Evolutionary conservation across 2,888 invertebrate genomes (phyloP), one percentile per base, ranked within the genome.

Genomic region (Noctua pronuba): DNA sequence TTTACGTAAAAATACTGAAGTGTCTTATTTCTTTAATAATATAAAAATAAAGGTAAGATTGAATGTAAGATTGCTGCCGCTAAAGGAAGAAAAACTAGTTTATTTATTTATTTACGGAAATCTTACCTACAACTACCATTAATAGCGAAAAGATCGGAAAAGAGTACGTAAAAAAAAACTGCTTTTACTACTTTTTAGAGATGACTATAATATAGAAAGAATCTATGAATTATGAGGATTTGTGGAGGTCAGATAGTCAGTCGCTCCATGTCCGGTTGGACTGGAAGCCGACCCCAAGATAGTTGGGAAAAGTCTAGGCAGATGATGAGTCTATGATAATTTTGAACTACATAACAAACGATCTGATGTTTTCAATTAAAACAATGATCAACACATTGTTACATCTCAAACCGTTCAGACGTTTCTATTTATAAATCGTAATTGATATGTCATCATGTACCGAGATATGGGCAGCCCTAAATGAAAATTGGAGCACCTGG

Each of bases 401-500:
- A 66, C 31, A 60, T 46, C 62, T 67, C 74, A 79, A 77, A 52
- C 13, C 16, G 44, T 58, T 49, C 41, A 70, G 60, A 73, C 62
- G 38, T 24, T 16, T 35, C 77, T 86, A 83, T 80, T 73, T 69
- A 69, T 83, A 83, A n/a, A 46, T 67, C 44, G 85, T 83, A 86
- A 85, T 85, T 86, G 84, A 86, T 86, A 85, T 85, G 80, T 86
- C 84, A 85, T 83, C 80, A 80, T 55, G 73, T 74, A 76, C 73
- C 44, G 65, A 74, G 80, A 73, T 75, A 68, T 76, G 70, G 69
- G 64, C 71, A 60, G 52, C 44, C 73, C 66, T 74, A 77, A 80
- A 77, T 78, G 65, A 73, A 86, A 85, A 86, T 80, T 85, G 62
- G 85, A 70, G 74, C 86, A 85, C 58, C 85, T 85, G 85, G 84